A percentile compares a stretch with the other conserved stretches of the same genome.
These are phyloP conservation scores for Oscheius sp. DNA, from an alignment of 2,888 invertebrate genomes.

Conservation along the genomic window DNA sequence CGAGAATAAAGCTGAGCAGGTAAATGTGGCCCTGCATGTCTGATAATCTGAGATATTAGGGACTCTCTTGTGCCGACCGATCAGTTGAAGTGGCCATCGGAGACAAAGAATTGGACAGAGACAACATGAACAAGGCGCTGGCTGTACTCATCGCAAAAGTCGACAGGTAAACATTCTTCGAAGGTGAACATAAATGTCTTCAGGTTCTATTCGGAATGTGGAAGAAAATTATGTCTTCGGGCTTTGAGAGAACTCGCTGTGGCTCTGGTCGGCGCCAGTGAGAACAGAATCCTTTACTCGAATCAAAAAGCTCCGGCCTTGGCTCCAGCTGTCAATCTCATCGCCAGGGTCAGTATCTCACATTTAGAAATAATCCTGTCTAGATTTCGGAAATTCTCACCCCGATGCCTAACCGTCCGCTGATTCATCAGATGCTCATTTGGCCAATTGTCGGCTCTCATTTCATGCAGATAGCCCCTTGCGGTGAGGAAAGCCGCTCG, in stretches of 20 bases:
- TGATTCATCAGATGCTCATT: slow-evolving; percentile 86
- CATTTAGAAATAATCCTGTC: not conserved
- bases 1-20: slow-evolving; percentile 37
- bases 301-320: slow-evolving; percentile 46
- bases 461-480: slow-evolving; percentile 82
- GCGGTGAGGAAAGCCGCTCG: slow-evolving; percentile 50
- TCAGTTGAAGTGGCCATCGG: slow-evolving; percentile 55
- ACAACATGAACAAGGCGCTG: slow-evolving; percentile 80
- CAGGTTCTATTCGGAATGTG: slow-evolving; percentile 88
- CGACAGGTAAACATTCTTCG: slow-evolving; percentile 78
- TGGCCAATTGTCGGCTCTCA: slow-evolving; percentile 94
- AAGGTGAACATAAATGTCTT: slow-evolving; percentile 12
- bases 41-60: slow-evolving; percentile 7
- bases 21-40: not conserved
- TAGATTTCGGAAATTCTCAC: slow-evolving; percentile 53
- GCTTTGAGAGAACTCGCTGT: slow-evolving; percentile 86
- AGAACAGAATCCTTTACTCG: slow-evolving; percentile 80
- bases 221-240: slow-evolving; percentile 86
- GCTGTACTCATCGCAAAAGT: slow-evolving; percentile 90
- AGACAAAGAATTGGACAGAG: slow-evolving; percentile 47
- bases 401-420: slow-evolving; percentile 59
- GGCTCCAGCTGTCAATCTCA: slow-evolving; percentile 51
- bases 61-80: slow-evolving; percentile 38
- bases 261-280: slow-evolving; percentile 87
- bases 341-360: slow-evolving; percentile 39